Conservation (phyloP, 2,797 vertebrate species). For the Paramormyrops hopkinsi region DNA sequence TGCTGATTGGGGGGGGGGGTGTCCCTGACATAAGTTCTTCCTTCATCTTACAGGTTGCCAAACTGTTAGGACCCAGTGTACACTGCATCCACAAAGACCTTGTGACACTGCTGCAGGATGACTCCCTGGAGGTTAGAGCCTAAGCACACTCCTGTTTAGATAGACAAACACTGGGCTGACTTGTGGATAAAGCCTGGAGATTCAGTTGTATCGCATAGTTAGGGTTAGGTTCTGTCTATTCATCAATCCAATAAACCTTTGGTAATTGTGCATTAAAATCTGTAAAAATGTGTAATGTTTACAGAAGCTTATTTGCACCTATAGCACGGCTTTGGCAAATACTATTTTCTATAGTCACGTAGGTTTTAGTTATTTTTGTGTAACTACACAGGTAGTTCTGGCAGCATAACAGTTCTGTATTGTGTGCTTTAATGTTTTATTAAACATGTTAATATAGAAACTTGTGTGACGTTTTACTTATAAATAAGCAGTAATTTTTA, state of each 20-base stretch:
- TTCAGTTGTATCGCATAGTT: not conserved
- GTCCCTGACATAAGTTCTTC: not conserved
- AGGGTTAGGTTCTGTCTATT: not conserved
- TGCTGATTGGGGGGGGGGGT: not conserved
- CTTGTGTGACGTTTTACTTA: not conserved
- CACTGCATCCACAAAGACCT: conserved; percentile 85
- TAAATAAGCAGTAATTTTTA: not conserved
- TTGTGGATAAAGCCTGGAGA: not conserved
- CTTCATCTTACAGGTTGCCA: conserved; percentile 70
- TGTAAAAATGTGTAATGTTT: not conserved
- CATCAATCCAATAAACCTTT: not conserved
- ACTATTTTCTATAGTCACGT: not conserved
- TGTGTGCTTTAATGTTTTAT: not conserved
- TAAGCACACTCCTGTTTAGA: not conserved
- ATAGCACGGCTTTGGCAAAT: not conserved
- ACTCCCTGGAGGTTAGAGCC: conserved; percentile 79
- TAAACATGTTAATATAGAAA: not conserved
- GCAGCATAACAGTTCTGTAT: not conserved
- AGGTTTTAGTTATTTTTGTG: not conserved
- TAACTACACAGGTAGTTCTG: not conserved
- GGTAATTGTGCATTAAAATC: not conserved
- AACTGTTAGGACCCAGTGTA: conserved; percentile 78
- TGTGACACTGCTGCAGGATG: conserved; percentile 80
- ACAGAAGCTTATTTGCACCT: not conserved
- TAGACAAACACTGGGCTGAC: not conserved